Evolutionary conservation across 2,888 invertebrate species (phyloP), one percentile per base, ranked within the genome.

Genomic region (Ormyrus nitidulus): DNA sequence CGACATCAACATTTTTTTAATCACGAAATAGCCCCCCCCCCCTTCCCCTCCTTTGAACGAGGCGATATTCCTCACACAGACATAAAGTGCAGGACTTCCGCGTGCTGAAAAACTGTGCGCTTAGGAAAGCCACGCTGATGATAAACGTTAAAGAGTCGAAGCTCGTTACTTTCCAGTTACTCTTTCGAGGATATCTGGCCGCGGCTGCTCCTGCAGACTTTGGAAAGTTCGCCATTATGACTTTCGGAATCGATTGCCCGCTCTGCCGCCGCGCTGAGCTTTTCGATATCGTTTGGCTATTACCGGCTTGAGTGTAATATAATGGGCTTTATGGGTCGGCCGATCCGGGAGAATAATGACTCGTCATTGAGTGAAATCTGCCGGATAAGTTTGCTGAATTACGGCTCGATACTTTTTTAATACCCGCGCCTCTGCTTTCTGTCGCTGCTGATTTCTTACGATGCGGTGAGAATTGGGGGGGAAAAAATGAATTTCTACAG

Each of bases 1-100:
- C 65, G 69, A 54, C 73, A 77, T 73, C 73, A 80, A 73, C 80
- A 73, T 80, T 80, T 80, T 34, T 80, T 77, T 77, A 80, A 80
- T 80, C 77, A 80, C 65, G 49, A 77, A 74, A 77, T 77, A 77
- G 70, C 54, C 19, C 56, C 6, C 6, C 34, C 7, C 19, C 49
- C 11, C 34, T 7, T 7, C 44, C 7, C 44, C 11, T 11, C 44
- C 56, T 9, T 34, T 3, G 34, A 4, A 10, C n/a, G 9, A 53
- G 51, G 69, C 65, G 74, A 80, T 80, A 34, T 80, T 80, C 69
- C 10, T 7, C 6, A 5, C 66, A 19, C 34, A 8, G 2, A 19
- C 10, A 51, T 13, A 34, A 59, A 64, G 58, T 49, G 49, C 58
- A 53, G 34, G 13, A 49, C 19, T 58, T 10, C 46, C 46, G 46